Evolutionary conservation across 2,113 vertebrate species (phyloP).

Genomic region (Scomber colias): DNA sequence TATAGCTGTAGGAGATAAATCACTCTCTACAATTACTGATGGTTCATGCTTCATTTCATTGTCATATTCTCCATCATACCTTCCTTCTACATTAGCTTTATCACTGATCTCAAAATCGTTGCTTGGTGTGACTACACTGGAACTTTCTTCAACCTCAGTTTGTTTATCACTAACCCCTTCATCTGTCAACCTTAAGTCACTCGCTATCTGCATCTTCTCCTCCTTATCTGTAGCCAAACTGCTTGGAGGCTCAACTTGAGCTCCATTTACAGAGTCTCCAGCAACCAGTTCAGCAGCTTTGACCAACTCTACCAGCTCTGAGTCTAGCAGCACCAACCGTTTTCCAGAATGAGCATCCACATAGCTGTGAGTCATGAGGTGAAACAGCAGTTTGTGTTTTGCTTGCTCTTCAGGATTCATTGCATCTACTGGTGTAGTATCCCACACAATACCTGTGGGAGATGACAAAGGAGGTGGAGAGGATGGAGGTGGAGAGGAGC

Average conservation of each 20-base stretch:
- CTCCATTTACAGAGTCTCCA: background rate
- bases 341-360: conserved; percentile 89
- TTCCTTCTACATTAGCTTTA: conserved; percentile 1
- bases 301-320: conserved; percentile 76
- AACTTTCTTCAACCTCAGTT: conserved; percentile 9
- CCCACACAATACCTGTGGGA: conserved; percentile 39
- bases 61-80: background rate
- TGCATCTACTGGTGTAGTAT: conserved; percentile 53
- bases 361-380: conserved; percentile 93
- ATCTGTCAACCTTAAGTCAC: conserved; percentile 10
- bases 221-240: conserved; percentile 15
- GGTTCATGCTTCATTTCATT: conserved; percentile 5
- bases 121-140: background rate
- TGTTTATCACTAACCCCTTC: conserved; percentile 28
- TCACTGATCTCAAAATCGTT: background rate
- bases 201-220: background rate
- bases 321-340: conserved; percentile 89
- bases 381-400: conserved; percentile 82
- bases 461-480: conserved; percentile 56
- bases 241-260: conserved; percentile 6
- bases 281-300: conserved; percentile 38
- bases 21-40: background rate
- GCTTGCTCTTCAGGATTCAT: conserved; percentile 58
- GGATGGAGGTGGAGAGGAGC: conserved; percentile 70
- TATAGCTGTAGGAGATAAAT: conserved; percentile 1